Base-by-base conservation (phyloP, 2,888 invertebrate genomes). In the Gastracanthus pulcherrimus region DNA sequence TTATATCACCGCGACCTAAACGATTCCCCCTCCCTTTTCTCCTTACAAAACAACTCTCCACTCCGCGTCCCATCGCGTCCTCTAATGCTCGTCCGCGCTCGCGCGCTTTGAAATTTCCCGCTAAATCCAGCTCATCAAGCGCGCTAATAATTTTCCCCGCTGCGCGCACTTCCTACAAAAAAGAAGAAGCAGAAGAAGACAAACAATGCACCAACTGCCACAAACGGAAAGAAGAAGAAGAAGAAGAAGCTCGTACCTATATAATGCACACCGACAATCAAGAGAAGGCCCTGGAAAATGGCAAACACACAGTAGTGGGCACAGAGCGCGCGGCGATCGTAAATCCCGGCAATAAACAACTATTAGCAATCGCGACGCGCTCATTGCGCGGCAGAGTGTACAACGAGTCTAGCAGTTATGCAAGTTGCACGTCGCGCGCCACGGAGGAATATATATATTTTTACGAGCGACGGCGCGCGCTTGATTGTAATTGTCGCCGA, bases 401-500 rank as follows among this genome's bases (percentile, higher is more conserved):
- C n/a, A n/a, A n/a, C n/a, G n/a, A n/a, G n/a, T 16, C 34, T 16
- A 6, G 38, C 48, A 67, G 38, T 82, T 84, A 84, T 76, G 79
- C 81, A 81, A 78, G 67, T 72, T n/a, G n/a, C n/a, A n/a, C n/a
- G n/a, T n/a, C n/a, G n/a, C n/a, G n/a, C n/a, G n/a, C n/a, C n/a
- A n/a, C n/a, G 41, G 29, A 70, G 83, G 84, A 51, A 55, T 70
- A 83, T n/a, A n/a, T n/a, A n/a, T 85, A 83, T 85, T 86, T 87
- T 87, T 86, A 82, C 82, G 84, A 83, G 82, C n/a, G n/a, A n/a
- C n/a, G n/a, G n/a, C 82, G 51, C 64, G 64, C 51, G 16, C 23
- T 51, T 86, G 86, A 88, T 88, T 88, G 84, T 88, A 87, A 87
- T 88, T 87, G 86, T 84, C 85, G 81, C 81, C 85, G 60, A n/a